phyloP scores from a whole-genome alignment of 2,888 invertebrate genomes.

The Molorchus minor region DNA sequence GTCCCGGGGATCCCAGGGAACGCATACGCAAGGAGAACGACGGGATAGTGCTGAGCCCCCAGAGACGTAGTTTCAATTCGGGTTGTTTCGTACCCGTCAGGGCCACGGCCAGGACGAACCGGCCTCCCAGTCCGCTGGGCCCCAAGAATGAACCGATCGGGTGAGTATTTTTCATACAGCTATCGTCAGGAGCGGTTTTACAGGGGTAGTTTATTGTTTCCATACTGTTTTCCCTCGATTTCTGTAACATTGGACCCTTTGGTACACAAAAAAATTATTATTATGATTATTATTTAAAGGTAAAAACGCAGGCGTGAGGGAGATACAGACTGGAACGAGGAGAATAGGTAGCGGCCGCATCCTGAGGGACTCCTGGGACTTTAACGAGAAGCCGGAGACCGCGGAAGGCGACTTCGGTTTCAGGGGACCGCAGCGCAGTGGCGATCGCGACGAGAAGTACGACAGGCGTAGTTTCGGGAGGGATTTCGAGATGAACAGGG shows the following conservation, averaged over 20 bases:
- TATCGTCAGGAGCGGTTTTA: too few species aligned
- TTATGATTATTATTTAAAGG: neutral
- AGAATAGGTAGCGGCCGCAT: constrained; percentile 90
- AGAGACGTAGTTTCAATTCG: constrained; percentile 85
- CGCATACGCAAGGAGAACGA: constrained; percentile 84
- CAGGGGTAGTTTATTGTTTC: too few species aligned
- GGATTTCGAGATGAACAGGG: constrained; percentile 62
- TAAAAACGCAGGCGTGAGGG: constrained; percentile 41
- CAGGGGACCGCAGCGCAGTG: constrained; percentile 45
- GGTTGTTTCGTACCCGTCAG: constrained; percentile 79
- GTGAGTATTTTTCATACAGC: constrained; percentile 7
- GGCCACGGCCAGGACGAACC: constrained; percentile 42
- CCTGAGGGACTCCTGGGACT: constrained; percentile 63
- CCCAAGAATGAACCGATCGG: constrained; percentile 42
- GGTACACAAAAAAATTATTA: too few species aligned
- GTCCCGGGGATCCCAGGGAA: constrained; percentile 76
- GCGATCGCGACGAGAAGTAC: constrained; percentile 43
- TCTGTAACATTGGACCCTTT: too few species aligned
- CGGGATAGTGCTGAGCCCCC: constrained; percentile 86
- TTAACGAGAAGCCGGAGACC: constrained; percentile 43
- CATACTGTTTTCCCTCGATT: too few species aligned
- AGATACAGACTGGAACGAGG: constrained; percentile 56
- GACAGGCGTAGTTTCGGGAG: constrained; percentile 64
- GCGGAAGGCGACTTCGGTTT: constrained; percentile 46
- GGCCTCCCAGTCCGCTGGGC: constrained; percentile 53